Evolutionary conservation across 2,888 invertebrate species (phyloP), one percentile per base, ranked within the genome.

Genomic region (Teleiodes luculella): DNA sequence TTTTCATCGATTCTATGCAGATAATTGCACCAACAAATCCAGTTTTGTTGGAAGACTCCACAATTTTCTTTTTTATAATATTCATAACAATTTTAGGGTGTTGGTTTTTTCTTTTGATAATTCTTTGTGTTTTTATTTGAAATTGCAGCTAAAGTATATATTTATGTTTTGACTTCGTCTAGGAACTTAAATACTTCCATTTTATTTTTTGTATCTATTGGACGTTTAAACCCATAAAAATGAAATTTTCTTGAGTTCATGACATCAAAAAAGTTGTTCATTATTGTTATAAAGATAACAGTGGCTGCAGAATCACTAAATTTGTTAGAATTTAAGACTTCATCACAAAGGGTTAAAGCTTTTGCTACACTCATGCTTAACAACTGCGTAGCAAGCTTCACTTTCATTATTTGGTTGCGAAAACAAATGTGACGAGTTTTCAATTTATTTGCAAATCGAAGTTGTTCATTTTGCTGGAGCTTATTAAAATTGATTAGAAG

Each of bases 311-410:
- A 39, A 3, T 39, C 18, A 14, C 10, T 4, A 18, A 39, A 39
- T 10, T 18, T 1, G 0, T 6, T 8, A 3, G 39, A 39, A 1
- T 16, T 39, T 8, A 39, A 39, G 1, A 18, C 8, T 4, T 18
- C 1, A 8, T 39, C 18, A 18, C 39, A 39, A 2, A 39, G 39
- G 16, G 16, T 1, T 10, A 56, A 47, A 11, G 56, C 53, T 45
- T 53, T 49, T 24, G 51, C 56, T 16, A 56, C 53, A 16, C 56
- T 56, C 52, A 35, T 56, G 18, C 56, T 56, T 10, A 53, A 24
- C 20, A 56, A 39, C 13, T 53, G 50, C n/a, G 53, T 53, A 30
- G 51, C 50, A 2, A 56, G 37, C 46, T 53, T 53, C 2, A 53
- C 50, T 16, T 53, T 56, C 56, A 56, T 56, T 6, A 56, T 46